phyloP scores from a whole-genome alignment of 1,140 invertebrate genomes.

The Cyclargus thomasi region DNA sequence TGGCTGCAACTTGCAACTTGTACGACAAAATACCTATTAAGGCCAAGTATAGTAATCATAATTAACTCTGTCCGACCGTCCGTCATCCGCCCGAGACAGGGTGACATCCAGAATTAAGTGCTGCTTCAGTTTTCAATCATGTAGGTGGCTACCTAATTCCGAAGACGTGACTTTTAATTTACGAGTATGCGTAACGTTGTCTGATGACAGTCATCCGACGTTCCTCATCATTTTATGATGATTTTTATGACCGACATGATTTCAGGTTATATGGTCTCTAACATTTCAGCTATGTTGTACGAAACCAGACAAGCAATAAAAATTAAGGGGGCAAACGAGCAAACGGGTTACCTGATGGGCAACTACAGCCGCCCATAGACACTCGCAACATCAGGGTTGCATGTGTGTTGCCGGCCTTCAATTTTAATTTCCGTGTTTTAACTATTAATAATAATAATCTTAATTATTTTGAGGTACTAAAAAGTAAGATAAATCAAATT shows the following conservation, averaged over 20 bases:
- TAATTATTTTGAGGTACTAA: too few relatives aligned
- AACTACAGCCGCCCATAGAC: too few relatives aligned
- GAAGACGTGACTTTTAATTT: conserved; percentile 11
- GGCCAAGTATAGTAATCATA: conserved; percentile 8
- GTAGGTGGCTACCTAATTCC: conserved; percentile 15
- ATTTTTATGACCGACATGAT: neutral
- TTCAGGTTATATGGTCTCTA: neutral
- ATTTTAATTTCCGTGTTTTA: too few relatives aligned
- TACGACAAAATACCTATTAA: conserved; percentile 3
- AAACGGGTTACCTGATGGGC: too few relatives aligned
- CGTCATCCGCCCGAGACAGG: neutral
- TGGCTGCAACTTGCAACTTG: conserved; percentile 8
- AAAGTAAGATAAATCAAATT: too few relatives aligned
- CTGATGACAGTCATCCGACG: neutral
- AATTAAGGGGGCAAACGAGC: too few relatives aligned
- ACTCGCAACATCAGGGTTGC: too few relatives aligned
- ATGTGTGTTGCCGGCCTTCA: too few relatives aligned
- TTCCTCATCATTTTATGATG: neutral
- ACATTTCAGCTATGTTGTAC: too few relatives aligned
- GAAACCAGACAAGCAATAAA: too few relatives aligned
- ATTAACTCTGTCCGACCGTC: neutral
- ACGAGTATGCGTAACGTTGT: neutral
- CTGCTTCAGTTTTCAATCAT: conserved; percentile 15
- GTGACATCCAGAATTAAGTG: conserved; percentile 10
- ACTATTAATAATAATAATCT: too few relatives aligned